These are phyloP conservation scores for Invenusta paracnida DNA, from an alignment of 2,888 invertebrate genomes.

Conservation along the genomic window DNA sequence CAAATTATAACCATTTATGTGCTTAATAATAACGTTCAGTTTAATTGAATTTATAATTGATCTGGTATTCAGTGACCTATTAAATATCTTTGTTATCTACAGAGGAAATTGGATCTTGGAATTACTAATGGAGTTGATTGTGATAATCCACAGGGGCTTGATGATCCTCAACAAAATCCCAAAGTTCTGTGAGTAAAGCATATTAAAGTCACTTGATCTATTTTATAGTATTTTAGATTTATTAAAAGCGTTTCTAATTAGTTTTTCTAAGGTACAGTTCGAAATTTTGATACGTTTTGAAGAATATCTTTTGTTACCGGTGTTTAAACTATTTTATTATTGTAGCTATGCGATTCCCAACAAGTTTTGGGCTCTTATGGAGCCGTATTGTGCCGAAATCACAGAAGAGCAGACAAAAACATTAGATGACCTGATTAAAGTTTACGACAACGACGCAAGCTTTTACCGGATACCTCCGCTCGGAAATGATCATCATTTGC, in stretches of 20 bases:
- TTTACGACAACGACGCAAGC: constrained; percentile 53
- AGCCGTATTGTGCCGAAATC: constrained; percentile 83
- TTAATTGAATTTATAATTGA: too few relatives aligned
- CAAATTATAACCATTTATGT: too few relatives aligned
- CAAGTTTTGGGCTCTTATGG: constrained; percentile 88
- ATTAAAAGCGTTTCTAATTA: too few relatives aligned
- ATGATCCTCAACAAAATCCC: not conserved
- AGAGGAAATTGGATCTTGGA: not conserved
- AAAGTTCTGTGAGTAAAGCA: not conserved
- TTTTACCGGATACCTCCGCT: constrained; percentile 30
- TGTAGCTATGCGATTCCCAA: constrained; percentile 77
- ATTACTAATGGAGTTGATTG: not conserved
- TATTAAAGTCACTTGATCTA: not conserved
- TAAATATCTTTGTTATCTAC: not conserved
- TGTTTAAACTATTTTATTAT: not conserved
- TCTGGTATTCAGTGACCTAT: too few relatives aligned
- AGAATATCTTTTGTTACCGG: too few relatives aligned
- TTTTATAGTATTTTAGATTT: not conserved
- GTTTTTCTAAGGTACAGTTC: too few relatives aligned
- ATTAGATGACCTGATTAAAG: constrained; percentile 69
- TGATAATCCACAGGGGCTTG: not conserved
- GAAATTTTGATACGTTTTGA: too few relatives aligned
- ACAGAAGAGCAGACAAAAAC: constrained; percentile 72
- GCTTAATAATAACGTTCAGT: too few relatives aligned
- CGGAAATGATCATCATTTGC: not conserved